phyloP scores from a whole-genome alignment of 2,113 vertebrate genomes.

The Xyrauchen texanus region DNA sequence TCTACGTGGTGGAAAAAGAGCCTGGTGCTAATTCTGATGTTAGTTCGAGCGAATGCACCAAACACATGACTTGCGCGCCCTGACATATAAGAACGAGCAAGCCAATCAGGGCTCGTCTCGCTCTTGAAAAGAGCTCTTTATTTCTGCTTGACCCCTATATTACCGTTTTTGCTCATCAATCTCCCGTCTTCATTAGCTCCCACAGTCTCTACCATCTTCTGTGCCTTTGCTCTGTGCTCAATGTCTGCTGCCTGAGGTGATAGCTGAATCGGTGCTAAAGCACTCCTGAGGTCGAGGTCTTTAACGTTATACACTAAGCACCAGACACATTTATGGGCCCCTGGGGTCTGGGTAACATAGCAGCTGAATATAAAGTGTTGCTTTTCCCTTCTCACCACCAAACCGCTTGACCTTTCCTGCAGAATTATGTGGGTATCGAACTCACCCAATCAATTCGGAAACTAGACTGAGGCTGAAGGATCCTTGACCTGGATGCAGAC shows the following conservation, averaged over 20 bases:
- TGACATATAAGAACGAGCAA: constrained; percentile 27
- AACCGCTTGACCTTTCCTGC: constrained; percentile 49
- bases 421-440: constrained; percentile 55
- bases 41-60: constrained; percentile 6
- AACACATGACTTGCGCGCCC: neutral
- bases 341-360: constrained; percentile 21
- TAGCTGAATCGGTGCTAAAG: too few species aligned
- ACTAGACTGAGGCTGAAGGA: constrained; percentile 50
- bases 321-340: constrained; percentile 27
- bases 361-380: constrained; percentile 30
- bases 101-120: neutral
- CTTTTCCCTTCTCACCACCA: constrained; percentile 15
- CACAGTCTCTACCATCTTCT: neutral
- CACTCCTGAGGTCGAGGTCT: too few species aligned
- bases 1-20: constrained; percentile 55
- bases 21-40: constrained; percentile 44
- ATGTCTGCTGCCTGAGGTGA: too few species aligned
- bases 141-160: constrained; percentile 33
- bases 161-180: constrained; percentile 15
- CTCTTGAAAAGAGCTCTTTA: constrained; percentile 28
- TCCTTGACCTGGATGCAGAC: constrained; percentile 47
- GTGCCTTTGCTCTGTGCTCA: constrained; percentile 5
- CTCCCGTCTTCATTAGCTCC: constrained; percentile 22
- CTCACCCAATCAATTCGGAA: constrained; percentile 53
- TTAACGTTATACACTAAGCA: constrained; percentile 30